phyloP scores from a whole-genome alignment of 2,888 invertebrate species.

The Dione juno region DNA sequence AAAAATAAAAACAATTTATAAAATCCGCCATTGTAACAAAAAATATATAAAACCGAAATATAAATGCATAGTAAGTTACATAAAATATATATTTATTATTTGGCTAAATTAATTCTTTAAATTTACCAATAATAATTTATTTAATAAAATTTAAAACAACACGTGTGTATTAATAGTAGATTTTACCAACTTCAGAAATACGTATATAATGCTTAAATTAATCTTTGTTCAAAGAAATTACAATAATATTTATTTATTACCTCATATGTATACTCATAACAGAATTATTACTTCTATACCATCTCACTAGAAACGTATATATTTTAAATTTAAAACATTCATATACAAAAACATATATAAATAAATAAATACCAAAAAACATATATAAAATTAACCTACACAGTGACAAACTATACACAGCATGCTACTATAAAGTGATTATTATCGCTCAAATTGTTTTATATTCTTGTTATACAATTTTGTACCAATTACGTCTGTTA shows the following conservation, averaged over 20 bases:
- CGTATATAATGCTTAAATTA: not conserved
- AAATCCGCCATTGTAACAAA: not conserved
- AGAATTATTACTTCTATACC: not conserved
- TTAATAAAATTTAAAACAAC: too few species aligned
- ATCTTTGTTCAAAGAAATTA: constrained; percentile 3
- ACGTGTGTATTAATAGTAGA: too few species aligned
- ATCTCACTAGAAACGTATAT: not conserved
- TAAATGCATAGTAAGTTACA: not conserved
- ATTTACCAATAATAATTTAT: too few species aligned
- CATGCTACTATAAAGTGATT: not conserved
- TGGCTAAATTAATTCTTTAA: too few species aligned
- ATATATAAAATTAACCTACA: constrained; percentile 12
- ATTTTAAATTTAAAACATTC: not conserved
- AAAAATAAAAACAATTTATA: not conserved
- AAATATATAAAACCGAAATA: not conserved
- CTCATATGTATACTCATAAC: not conserved
- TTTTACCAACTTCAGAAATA: not conserved
- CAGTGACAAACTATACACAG: not conserved
- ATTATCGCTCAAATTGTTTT: constrained; percentile 12
- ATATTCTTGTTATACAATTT: not conserved
- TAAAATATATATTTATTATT: too few species aligned
- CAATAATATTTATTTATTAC: not conserved
- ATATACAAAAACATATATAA: not conserved
- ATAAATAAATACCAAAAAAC: not conserved
- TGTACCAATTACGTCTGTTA: too few species aligned